A percentile compares a stretch with the other conserved stretches of the same genome.
Conservation (phyloP, 2,113 vertebrate genomes). For the Crocuta crocuta region DNA sequence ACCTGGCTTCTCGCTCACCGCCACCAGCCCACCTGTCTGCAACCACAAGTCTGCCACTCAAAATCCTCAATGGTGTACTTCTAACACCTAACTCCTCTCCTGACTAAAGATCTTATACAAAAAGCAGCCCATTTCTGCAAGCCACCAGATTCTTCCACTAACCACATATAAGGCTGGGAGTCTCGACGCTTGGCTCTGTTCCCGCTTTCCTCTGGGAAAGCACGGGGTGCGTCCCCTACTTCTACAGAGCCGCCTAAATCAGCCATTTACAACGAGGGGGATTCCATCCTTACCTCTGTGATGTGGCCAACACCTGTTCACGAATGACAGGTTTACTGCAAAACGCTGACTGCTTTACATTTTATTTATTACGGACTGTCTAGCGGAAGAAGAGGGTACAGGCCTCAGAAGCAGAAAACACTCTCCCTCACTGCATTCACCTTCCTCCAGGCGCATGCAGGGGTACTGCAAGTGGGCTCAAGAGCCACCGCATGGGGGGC, state of each 20-base stretch:
- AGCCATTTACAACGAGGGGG: background rate
- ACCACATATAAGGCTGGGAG: background rate
- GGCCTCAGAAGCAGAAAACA: background rate
- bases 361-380: constrained; percentile 10
- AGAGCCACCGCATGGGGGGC: rapidly evolving
- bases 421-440: background rate
- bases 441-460: background rate
- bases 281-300: background rate
- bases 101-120: background rate
- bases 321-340: background rate
- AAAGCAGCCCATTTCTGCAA: background rate
- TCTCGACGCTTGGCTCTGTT: too few species aligned
- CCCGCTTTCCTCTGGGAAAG: background rate
- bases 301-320: background rate
- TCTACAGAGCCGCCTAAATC: background rate
- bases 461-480: background rate
- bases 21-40: background rate
- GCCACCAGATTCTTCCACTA: background rate
- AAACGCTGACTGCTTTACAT: background rate
- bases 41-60: background rate
- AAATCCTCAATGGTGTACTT: background rate
- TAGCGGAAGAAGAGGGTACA: background rate
- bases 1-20: background rate
- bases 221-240: background rate
- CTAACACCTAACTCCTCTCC: background rate